Evolutionary conservation across 92 coral and sea anemone genomes (phyloP).

Genomic region (Zoanthus solanderi): DNA sequence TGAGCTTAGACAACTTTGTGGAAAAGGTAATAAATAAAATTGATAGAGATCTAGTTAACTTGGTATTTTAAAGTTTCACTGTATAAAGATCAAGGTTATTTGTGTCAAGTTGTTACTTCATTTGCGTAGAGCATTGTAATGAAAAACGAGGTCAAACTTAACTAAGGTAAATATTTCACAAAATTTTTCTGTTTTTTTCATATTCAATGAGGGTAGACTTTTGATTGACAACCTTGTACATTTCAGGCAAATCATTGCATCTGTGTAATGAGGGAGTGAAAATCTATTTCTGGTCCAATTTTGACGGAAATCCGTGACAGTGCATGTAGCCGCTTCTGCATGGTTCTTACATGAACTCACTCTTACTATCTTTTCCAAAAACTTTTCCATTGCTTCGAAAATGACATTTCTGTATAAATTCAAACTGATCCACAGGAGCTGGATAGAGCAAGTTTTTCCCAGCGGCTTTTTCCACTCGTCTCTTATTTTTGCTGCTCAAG

Average conservation of each 20-base stretch:
- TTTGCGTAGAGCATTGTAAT: background rate
- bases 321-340: slow-evolving; percentile 26
- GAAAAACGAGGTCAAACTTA: slow-evolving; percentile 15
- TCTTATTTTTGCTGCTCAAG: too few species aligned
- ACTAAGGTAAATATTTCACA: background rate
- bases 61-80: slow-evolving; percentile 1
- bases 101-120: background rate
- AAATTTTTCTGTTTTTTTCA: background rate
- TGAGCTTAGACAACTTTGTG: slow-evolving; percentile 3
- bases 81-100: background rate
- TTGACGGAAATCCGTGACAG: slow-evolving; percentile 12
- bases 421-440: too few species aligned
- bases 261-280: slow-evolving; percentile 20
- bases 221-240: slow-evolving; percentile 24
- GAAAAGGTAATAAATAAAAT: background rate
- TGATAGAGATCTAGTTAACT: background rate
- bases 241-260: slow-evolving; percentile 8
- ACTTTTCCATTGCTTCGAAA: too few species aligned
- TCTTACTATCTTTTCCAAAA: background rate
- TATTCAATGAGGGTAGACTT: slow-evolving; percentile 6
- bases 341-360: slow-evolving; percentile 19
- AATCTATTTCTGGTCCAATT: background rate
- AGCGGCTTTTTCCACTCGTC: too few species aligned
- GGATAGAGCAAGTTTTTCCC: too few species aligned
- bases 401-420: too few species aligned